Evolutionary conservation across 2,797 vertebrate species (phyloP), one percentile per base, ranked within the genome.

Genomic region (Amphiprion clarkii): DNA sequence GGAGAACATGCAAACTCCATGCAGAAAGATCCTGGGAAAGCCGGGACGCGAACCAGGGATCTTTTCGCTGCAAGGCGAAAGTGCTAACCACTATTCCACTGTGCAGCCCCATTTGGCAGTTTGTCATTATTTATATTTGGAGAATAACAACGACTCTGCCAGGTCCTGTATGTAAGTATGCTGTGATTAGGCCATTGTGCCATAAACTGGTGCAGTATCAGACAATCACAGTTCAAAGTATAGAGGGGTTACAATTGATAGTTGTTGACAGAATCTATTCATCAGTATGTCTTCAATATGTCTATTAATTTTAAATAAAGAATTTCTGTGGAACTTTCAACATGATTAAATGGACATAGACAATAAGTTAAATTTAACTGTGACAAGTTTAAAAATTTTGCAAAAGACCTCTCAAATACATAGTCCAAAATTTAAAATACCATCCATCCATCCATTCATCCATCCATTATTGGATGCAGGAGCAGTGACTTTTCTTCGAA

Each of bases 91-190:
- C n/a, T n/a, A n/a, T n/a, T n/a, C n/a, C n/a, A n/a, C n/a, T n/a
- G n/a, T n/a, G n/a, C n/a, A n/a, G n/a, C n/a, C n/a, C n/a, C 31
- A 56, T 44, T 6, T 40, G 29, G 33, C 21, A 16, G 17, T 33
- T 6, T 77, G 29, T 57, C 67, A 31, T 6, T 48, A 19, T 56
- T 46, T 54, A 53, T 60, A 25, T 54, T 40, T 49, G 29, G 3
- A 62, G 33, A 60, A 46, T 33, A 49, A n/a, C 19, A 44, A n/a
- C 42, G 6, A 46, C 19, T 54, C 33, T 69, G 29, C 4, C 17
- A 66, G 21, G 3, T 51, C 4, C n/a, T 51, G 3, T 52, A 23
- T 59, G 1, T 40, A 27, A 27, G 27, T 27, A 29, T 2, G 23
- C 8, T 21, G 17, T 65, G 31, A 55, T 64, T 49, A 11, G 23